Percentiles rank a stretch among this genome's conserved stretches.
phyloP scores from a whole-genome alignment of 2,888 invertebrate species.

The Machimus rusticus region DNA sequence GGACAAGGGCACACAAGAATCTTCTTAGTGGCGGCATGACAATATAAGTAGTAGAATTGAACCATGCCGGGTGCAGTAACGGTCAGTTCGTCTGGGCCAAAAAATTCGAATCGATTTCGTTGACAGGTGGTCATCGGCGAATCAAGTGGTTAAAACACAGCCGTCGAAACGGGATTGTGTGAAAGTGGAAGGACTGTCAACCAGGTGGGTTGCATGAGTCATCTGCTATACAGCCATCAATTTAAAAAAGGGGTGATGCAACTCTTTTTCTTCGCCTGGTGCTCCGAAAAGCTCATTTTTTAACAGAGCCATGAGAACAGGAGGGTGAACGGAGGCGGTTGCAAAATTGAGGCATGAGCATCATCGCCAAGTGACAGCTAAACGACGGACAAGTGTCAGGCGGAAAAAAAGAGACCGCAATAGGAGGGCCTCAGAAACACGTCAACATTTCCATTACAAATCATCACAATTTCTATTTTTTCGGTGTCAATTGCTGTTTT shows the following conservation, averaged over 20 bases:
- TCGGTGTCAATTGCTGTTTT: neutral
- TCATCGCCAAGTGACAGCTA: neutral
- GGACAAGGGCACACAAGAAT: neutral
- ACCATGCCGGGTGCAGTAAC: neutral
- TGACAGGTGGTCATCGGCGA: neutral
- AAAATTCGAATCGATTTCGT: neutral
- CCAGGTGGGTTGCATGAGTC: neutral
- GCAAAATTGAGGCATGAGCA: slow-evolving; percentile 19
- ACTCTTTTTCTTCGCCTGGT: neutral
- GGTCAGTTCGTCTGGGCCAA: neutral
- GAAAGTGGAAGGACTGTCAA: neutral
- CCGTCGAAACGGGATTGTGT: neutral
- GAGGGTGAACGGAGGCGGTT: neutral
- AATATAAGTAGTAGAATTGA: neutral
- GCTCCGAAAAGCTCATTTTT: neutral
- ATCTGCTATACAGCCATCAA: neutral
- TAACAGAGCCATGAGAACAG: neutral
- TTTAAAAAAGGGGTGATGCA: neutral
- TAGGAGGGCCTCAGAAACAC: slow-evolving; percentile 16
- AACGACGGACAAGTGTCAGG: neutral
- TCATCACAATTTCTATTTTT: slow-evolving; percentile 21
- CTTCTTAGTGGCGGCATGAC: neutral
- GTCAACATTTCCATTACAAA: slow-evolving; percentile 43
- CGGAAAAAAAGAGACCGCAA: neutral
- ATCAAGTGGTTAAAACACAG: neutral